Evolutionary conservation across 1,140 invertebrate genomes (phyloP), one percentile per base, ranked within the genome.

Genomic region (Melanaphis sacchari): DNA sequence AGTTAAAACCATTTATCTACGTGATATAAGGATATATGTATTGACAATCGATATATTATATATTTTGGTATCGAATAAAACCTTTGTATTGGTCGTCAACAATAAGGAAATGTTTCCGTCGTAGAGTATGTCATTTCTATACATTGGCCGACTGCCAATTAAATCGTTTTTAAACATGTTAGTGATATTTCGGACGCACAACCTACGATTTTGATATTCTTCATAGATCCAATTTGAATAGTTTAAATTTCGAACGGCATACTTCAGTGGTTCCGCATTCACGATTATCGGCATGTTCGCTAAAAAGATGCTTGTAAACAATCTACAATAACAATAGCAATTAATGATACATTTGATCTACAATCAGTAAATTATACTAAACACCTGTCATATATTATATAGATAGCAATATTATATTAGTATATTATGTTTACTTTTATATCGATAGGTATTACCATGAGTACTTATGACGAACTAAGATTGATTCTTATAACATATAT

Each of bases 71-170:
- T 22, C n/a, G 31, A 31, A 49, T 88, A 88, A 11, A 66, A 66
- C 85, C 24, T 88, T 46, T 26, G 36, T 18, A 36, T 49, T 9
- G 18, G 18, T 11, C 38, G 4, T 49, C 43, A n/a, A 1, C 15
- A 88, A 49, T 21, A 49, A 88, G 0, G 26, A 21, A 2, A 88
- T 46, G 31, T 88, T 49, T 31, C 85, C 43, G 85, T 49, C 43
- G 18, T 49, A 46, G 18, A 88, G n/a, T 22, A 88, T n/a, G 1
- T 88, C 85, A 49, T 88, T 43, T 49, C 85, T 88, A 38, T 88
- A 88, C 85, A 88, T 88, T 21, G 85, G 85, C 18, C 85, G 85
- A 36, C 85, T 88, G 7, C 85, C 85, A 6, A 88, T 49, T n/a
- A 49, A 22, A 49, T 18, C 18, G 7, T 46, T 36, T 88, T 49